A percentile compares a stretch with the other conserved stretches of the same genome.
These are phyloP conservation scores for Arvicanthis niloticus DNA, from an alignment of 2,113 vertebrate genomes.

Conservation along the genomic window DNA sequence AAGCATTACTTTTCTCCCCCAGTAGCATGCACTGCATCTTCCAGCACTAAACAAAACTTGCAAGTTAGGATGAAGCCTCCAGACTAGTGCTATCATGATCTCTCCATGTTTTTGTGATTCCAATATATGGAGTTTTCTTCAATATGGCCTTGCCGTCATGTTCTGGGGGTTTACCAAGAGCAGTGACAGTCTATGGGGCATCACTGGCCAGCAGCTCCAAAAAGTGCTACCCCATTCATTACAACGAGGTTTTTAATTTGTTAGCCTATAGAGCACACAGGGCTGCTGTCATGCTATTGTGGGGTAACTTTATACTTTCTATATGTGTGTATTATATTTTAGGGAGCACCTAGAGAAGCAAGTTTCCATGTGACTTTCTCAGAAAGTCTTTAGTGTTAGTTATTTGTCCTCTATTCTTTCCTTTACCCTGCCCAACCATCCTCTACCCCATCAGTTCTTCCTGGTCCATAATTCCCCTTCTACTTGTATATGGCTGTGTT, in stretches of 20 bases:
- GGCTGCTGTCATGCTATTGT: neutral
- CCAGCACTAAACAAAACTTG: neutral
- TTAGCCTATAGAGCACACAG: neutral
- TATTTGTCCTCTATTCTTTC: neutral
- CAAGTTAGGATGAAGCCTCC: neutral
- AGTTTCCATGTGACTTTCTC: neutral
- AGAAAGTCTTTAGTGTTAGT: neutral
- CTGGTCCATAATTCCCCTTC: neutral
- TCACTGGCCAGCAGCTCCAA: neutral
- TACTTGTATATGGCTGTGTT: neutral
- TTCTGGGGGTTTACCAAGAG: neutral
- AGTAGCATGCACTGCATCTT: neutral
- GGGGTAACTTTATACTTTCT: neutral
- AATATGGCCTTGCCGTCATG: neutral
- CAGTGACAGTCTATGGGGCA: neutral
- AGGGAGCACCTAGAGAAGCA: neutral
- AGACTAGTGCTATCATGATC: neutral
- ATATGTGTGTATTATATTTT: neutral
- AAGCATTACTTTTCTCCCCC: neutral
- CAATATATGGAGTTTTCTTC: no score
- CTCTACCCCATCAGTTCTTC: neutral
- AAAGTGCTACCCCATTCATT: neutral
- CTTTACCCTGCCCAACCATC: neutral
- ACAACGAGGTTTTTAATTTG: neutral
- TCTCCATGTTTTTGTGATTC: neutral